A percentile compares a stretch with the other conserved stretches of the same genome.
Conservation (phyloP, 2,113 vertebrate genomes). For the Microtus montanus region DNA sequence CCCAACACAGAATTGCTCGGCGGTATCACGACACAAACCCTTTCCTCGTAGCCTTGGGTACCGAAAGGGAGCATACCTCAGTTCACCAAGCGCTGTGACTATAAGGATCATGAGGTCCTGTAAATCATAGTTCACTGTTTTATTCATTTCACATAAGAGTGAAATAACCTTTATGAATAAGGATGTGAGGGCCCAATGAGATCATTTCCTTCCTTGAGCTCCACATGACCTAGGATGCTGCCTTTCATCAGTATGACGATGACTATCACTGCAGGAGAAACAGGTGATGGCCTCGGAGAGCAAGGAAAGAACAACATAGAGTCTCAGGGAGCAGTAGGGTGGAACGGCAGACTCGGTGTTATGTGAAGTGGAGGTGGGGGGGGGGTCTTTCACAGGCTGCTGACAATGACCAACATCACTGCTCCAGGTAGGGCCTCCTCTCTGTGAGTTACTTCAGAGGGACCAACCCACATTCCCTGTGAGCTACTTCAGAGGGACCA, state of each 20-base stretch:
- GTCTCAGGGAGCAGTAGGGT: neutral
- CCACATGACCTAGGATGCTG: neutral
- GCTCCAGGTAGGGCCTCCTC: neutral
- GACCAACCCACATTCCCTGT: neutral
- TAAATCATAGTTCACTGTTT: conserved; percentile 7
- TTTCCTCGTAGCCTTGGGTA: neutral
- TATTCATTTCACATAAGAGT: conserved; percentile 13
- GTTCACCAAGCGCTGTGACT: neutral
- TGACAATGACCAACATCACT: neutral
- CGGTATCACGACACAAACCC: neutral
- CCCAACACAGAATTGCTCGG: neutral
- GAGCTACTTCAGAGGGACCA: neutral
- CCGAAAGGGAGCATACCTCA: neutral
- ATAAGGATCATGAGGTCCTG: neutral
- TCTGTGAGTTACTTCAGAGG: neutral
- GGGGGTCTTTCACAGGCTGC: neutral
- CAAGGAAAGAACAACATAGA: neutral
- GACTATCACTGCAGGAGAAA: neutral
- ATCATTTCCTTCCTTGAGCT: neutral
- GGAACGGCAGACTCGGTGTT: neutral
- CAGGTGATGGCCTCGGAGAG: neutral
- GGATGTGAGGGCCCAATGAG: neutral
- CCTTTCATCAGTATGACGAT: rapidly evolving
- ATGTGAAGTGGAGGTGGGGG: rapidly evolving
- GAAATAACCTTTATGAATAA: neutral